Evolutionary conservation across 2,113 vertebrate genomes (phyloP).

Genomic region (Malaclemys terrapin): DNA sequence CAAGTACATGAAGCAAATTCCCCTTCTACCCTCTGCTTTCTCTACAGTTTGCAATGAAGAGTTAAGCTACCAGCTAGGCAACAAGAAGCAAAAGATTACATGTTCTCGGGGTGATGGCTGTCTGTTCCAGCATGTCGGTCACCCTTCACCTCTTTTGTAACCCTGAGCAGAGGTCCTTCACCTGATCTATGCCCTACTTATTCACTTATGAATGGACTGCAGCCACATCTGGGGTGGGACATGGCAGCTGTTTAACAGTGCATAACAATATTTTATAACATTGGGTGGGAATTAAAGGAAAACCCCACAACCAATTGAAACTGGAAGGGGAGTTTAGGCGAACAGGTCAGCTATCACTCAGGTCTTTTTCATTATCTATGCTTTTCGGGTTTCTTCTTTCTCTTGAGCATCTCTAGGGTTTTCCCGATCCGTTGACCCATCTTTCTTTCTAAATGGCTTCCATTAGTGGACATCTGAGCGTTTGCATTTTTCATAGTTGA

Average conservation of each 20-base stretch:
- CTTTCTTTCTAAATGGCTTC: neutral
- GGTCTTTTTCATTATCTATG: neutral
- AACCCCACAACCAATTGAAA: neutral
- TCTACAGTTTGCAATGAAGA: neutral
- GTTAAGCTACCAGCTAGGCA: neutral
- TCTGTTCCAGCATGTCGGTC: neutral
- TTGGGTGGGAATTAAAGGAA: neutral
- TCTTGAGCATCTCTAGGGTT: neutral
- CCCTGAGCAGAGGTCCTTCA: neutral
- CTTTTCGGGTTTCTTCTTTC: neutral
- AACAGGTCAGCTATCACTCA: neutral
- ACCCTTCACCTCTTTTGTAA: neutral
- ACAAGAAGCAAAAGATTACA: neutral
- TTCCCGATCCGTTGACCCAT: neutral
- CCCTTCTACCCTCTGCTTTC: constrained; percentile 14
- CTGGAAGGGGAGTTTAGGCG: neutral
- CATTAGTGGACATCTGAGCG: neutral
- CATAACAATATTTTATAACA: neutral
- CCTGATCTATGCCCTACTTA: neutral
- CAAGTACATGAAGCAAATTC: neutral
- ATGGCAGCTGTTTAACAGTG: neutral
- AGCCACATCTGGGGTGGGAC: neutral
- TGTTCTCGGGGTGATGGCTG: neutral
- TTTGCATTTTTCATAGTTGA: neutral
- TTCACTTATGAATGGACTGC: neutral